Evolutionary conservation across 1,140 invertebrate genomes (phyloP).

Genomic region (Bombyx mandarina): DNA sequence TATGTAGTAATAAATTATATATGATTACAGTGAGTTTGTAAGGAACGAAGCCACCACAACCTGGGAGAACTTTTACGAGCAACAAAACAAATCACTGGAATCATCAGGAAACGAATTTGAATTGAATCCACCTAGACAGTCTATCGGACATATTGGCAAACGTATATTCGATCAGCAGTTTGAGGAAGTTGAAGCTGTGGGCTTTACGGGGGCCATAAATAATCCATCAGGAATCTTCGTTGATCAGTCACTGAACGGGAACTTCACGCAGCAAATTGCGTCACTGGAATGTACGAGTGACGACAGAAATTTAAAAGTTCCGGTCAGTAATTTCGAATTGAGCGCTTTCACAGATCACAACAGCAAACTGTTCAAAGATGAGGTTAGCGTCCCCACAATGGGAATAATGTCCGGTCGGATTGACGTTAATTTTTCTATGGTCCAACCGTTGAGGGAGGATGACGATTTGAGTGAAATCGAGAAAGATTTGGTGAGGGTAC

Average conservation of each 20-base stretch:
- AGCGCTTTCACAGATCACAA: constrained; percentile 43
- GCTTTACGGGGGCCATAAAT: constrained; percentile 18
- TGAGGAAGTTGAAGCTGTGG: constrained; percentile 41
- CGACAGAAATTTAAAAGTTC: constrained; percentile 27
- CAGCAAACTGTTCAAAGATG: constrained; percentile 43
- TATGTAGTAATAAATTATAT: no score
- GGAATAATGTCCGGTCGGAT: constrained; percentile 39
- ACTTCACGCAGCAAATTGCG: constrained; percentile 35
- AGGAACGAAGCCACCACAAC: constrained; percentile 57
- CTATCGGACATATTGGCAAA: constrained; percentile 41
- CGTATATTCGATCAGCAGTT: constrained; percentile 55
- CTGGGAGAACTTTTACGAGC: constrained; percentile 61
- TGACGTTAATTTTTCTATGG: constrained; percentile 41
- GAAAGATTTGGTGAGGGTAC: constrained; percentile 28
- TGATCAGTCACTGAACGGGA: constrained; percentile 36
- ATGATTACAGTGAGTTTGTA: constrained; percentile 46
- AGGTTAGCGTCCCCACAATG: constrained; percentile 27
- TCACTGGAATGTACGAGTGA: constrained; percentile 29
- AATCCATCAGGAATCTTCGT: constrained; percentile 19
- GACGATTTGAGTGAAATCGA: constrained; percentile 55
- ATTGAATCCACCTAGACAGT: constrained; percentile 24
- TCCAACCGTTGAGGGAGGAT: constrained; percentile 24
- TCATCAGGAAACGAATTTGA: constrained; percentile 46
- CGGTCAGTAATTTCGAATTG: constrained; percentile 40
- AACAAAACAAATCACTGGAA: constrained; percentile 56